Evolutionary conservation across 2,888 invertebrate species (phyloP).

Genomic region (Synanthedon vespiformis): DNA sequence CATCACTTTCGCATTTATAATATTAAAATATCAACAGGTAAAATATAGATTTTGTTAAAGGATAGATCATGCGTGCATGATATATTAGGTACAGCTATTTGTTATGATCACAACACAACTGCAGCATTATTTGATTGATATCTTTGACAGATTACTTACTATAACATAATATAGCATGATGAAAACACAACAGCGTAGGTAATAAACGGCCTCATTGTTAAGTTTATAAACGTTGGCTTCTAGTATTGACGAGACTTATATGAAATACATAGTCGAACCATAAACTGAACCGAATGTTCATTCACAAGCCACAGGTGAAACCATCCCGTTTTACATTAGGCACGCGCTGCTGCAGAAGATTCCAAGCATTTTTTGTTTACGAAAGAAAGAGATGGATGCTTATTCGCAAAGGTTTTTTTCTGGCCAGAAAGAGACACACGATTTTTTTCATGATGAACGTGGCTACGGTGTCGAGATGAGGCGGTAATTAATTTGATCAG

Average conservation of each 20-base stretch:
- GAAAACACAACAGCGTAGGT: too few relatives aligned
- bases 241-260: conserved; percentile 5
- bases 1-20: too few relatives aligned
- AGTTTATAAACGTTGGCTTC: conserved; percentile 4
- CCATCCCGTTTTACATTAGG: conserved; percentile 54
- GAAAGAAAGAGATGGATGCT: conserved; percentile 12
- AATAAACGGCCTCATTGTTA: conserved; percentile 1
- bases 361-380: conserved; percentile 38
- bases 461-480: conserved; percentile 45
- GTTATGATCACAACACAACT: too few relatives aligned
- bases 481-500: conserved; percentile 68
- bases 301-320: conserved; percentile 56
- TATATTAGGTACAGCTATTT: too few relatives aligned
- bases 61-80: too few relatives aligned
- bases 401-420: conserved; percentile 14
- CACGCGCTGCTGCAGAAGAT: conserved; percentile 53
- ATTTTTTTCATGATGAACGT: conserved; percentile 41
- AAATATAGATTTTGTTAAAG: too few relatives aligned
- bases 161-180: too few relatives aligned
- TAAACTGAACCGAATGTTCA: conserved; percentile 19
- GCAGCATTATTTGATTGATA: too few relatives aligned
- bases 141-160: too few relatives aligned
- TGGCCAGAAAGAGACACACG: conserved; percentile 5
- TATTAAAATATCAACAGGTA: too few relatives aligned
- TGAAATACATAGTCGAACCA: too few relatives aligned